Evolutionary conservation across 2,113 vertebrate species (phyloP).

Genomic region (Leptobrachium leishanense): DNA sequence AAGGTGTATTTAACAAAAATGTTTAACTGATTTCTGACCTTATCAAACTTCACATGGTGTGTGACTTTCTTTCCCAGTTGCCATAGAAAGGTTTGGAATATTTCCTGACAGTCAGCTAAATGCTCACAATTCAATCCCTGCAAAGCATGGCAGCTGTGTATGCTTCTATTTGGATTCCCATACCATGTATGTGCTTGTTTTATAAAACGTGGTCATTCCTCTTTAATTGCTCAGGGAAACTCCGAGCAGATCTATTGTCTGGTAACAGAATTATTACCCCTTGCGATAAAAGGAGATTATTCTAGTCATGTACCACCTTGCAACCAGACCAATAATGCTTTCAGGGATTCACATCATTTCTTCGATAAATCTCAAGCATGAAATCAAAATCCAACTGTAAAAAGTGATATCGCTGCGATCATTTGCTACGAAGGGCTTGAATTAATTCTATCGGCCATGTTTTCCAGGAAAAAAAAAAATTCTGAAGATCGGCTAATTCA

Average conservation of each 20-base stretch:
- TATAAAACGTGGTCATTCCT: background rate
- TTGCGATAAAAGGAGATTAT: conserved; percentile 34
- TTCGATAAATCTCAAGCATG: background rate
- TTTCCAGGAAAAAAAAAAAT: no score
- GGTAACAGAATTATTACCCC: conserved; percentile 17
- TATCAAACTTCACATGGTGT: no score
- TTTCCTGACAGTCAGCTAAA: background rate
- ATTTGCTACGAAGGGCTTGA: no score
- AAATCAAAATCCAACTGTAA: background rate
- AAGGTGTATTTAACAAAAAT: no score
- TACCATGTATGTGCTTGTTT: background rate
- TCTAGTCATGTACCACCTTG: conserved; percentile 31
- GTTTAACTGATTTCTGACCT: no score
- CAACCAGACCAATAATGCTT: conserved; percentile 15
- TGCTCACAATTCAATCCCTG: background rate
- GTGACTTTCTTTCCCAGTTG: no score
- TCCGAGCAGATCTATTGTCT: conserved; percentile 21
- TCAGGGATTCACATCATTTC: background rate
- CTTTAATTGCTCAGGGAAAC: background rate
- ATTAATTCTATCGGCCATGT: no score
- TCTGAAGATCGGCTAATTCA: no score
- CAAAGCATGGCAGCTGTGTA: background rate
- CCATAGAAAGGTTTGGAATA: no score
- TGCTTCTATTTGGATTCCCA: background rate
- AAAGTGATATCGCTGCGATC: no score